phyloP scores from a whole-genome alignment of 2,888 invertebrate species.

The Brassicogethes aeneus region DNA sequence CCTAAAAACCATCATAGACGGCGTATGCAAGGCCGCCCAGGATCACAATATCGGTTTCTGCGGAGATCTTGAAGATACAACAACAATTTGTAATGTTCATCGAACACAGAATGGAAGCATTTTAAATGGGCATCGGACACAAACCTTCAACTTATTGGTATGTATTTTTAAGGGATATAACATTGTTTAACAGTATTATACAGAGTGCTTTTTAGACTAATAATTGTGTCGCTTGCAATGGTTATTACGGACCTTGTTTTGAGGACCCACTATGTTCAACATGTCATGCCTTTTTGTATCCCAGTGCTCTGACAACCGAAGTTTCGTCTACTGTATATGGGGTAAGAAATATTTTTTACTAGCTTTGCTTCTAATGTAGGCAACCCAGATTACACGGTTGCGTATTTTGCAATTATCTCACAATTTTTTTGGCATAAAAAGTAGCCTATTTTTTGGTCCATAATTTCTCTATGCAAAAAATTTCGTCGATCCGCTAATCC shows the following conservation, averaged over 20 bases:
- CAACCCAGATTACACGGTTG: too few species aligned
- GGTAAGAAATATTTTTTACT: constrained; percentile 1
- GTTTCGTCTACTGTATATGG: constrained; percentile 3
- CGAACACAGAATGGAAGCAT: background rate
- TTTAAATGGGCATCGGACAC: background rate
- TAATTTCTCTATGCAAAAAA: too few species aligned
- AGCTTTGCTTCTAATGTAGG: too few species aligned
- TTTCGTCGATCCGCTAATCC: too few species aligned
- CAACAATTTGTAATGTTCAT: constrained; percentile 2
- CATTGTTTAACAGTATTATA: background rate
- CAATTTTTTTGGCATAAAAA: too few species aligned
- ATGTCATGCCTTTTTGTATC: constrained; percentile 6
- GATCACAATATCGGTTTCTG: constrained; percentile 5
- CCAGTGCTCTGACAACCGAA: background rate
- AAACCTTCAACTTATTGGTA: background rate
- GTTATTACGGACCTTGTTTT: constrained; percentile 6
- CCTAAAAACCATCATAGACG: constrained; percentile 5
- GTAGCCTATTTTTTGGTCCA: too few species aligned
- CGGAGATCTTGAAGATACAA: constrained; percentile 3
- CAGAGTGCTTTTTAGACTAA: background rate
- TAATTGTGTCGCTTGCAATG: constrained; percentile 7
- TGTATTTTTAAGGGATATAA: background rate
- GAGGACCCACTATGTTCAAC: constrained; percentile 6
- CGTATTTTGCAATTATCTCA: too few species aligned
- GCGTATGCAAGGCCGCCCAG: constrained; percentile 5